These are phyloP conservation scores for Ciconia boyciana DNA, from an alignment of 2,113 vertebrate genomes.

Conservation along the genomic window DNA sequence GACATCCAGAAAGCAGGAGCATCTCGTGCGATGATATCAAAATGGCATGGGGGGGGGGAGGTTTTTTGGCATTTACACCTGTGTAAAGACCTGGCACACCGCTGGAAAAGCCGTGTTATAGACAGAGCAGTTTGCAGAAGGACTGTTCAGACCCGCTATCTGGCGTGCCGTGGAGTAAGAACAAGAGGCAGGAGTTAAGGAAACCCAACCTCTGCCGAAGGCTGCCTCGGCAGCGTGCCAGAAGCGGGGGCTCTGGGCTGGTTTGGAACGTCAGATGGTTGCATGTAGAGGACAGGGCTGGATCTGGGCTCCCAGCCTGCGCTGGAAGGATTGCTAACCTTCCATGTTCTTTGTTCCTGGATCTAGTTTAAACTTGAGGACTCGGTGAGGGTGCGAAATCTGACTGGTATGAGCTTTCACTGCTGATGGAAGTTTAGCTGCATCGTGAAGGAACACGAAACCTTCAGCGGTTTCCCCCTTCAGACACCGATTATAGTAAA, in stretches of 20 bases:
- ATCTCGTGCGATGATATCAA: too few species aligned
- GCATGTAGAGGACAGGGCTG: neutral
- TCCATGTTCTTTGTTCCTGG: accelerated
- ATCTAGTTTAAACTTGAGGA: neutral
- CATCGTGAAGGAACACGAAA: accelerated
- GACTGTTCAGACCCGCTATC: accelerated
- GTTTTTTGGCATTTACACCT: neutral
- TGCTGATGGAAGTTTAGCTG: neutral
- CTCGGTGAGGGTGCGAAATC: neutral
- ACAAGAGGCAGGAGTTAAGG: neutral
- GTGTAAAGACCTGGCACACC: neutral
- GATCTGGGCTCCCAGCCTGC: neutral
- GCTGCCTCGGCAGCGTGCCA: neutral
- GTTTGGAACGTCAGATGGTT: accelerated
- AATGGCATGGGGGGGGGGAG: neutral
- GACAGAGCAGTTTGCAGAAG: neutral
- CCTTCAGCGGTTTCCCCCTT: neutral
- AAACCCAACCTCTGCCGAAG: neutral
- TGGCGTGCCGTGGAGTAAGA: accelerated
- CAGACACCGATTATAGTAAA: neutral
- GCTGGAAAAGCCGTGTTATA: neutral
- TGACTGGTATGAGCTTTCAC: neutral
- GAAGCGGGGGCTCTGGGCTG: neutral
- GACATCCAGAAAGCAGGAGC: neutral
- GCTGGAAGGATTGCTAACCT: neutral